Evolutionary conservation across 2,113 vertebrate genomes (phyloP), one percentile per base, ranked within the genome.

Genomic region (Aspidoscelis tigris): DNA sequence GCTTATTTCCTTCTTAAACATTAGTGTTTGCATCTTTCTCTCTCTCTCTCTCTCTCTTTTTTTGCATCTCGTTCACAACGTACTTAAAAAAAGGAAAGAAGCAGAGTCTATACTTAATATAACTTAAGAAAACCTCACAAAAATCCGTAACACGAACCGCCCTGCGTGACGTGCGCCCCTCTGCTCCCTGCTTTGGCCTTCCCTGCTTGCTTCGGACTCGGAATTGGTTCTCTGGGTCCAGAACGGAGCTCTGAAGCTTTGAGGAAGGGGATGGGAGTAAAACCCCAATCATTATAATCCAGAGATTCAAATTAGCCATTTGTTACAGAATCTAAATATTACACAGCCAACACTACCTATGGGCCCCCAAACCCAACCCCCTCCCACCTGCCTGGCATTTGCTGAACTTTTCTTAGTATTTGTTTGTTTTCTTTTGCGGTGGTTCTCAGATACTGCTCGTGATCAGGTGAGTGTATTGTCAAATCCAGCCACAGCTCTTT

Each of bases 271-370:
- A 6, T 61, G 41, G 50, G 66, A 66, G 79, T 47, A 79, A 76
- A 58, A 20, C 22, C 58, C 74, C 58, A 71, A 84, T 84, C 14
- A 79, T 84, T 55, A 79, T 58, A 41, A 71, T 41, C 69, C 71
- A 24, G 80, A 70, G 81, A 80, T 76, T 88, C 76, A 78, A 70
- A 80, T 85, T 65, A 79, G 86, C 68, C 1, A 70, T 81, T 87
- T 83, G 86, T 88, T 88, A 90, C 89, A 87, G 88, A 69, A 74
- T 83, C 80, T 83, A 90, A 84, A 82, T 66, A 84, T 90, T 88
- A 90, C 88, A 89, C 78, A 81, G 85, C 82, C 84, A 65, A 85
- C 64, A 65, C 76, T 75, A 80, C 80, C 87, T 76, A 79, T 61
- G 64, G 87, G 83, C 87, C 86, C 78, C 82, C 18, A 26, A 61